Evolutionary conservation across 2,888 invertebrate genomes (phyloP).

Genomic region (Torymus tubicola): DNA sequence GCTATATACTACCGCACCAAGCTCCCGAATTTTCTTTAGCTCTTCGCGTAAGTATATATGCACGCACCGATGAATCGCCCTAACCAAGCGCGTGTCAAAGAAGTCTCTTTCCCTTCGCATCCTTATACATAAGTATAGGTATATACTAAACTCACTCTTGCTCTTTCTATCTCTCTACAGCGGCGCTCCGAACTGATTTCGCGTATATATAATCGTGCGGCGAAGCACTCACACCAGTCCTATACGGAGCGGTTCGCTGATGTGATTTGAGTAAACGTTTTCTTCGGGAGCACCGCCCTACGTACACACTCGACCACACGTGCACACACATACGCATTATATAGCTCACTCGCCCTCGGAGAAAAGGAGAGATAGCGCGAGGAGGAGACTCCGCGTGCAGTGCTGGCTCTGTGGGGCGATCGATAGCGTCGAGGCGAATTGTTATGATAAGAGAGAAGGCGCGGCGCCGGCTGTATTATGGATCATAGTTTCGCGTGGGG

Average conservation of each 20-base stretch:
- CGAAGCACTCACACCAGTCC: not conserved
- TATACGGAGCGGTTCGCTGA: not conserved
- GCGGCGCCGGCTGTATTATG: slow-evolving; percentile 41
- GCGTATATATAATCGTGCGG: slow-evolving; percentile 13
- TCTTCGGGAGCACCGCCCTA: slow-evolving; percentile 32
- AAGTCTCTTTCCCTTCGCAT: too few species aligned
- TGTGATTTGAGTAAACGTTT: slow-evolving; percentile 54
- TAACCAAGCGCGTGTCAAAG: too few species aligned
- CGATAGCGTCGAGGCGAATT: slow-evolving; percentile 43
- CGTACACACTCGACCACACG: not conserved
- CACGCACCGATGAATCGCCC: too few species aligned
- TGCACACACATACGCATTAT: too few species aligned
- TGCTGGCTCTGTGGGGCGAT: slow-evolving; percentile 21
- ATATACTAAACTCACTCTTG: too few species aligned
- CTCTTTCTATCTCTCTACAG: too few species aligned
- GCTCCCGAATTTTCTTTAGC: slow-evolving; percentile 18
- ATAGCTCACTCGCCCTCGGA: not conserved
- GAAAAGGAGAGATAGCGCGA: slow-evolving; percentile 7
- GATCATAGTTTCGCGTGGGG: slow-evolving; percentile 52
- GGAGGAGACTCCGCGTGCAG: not conserved
- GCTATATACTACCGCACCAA: too few species aligned
- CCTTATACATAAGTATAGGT: too few species aligned
- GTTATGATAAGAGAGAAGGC: slow-evolving; percentile 53
- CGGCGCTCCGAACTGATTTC: slow-evolving; percentile 19
- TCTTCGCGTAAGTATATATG: not conserved